Evolutionary conservation across 2,797 vertebrate genomes (phyloP), one percentile per base, ranked within the genome.

Genomic region (Gadopsis marmoratus): DNA sequence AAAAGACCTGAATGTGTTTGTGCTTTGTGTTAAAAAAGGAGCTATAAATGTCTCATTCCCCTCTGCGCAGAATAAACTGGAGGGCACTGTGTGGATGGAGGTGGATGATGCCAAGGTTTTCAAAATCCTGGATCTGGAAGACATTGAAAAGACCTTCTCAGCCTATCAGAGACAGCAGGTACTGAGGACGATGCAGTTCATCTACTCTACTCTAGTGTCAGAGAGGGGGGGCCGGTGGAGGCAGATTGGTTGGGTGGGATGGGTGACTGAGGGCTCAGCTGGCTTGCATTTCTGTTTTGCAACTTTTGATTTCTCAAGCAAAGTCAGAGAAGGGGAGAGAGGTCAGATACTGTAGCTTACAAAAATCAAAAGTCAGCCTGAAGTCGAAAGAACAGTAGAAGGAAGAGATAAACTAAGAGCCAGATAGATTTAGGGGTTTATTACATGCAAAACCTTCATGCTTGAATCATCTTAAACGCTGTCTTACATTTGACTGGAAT

Each of bases 91-190:
- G 17, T 99, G 98, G 98, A 95, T 95, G 1, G 96, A 97, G 1
- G 95, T 99, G 65, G 98, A 99, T 67, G 98, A 99, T 23, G 55
- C 91, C 51, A 97, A 94, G 87, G 98, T 99, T 71, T 99, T 97
- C 85, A 98, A 98, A 94, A 89, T 98, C 88, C 94, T 99, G 83
- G 98, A 99, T 88, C 96, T 99, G 0, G 96, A 96, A 84, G 98
- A 99, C 89, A 95, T 99, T 53, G 98, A 99, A 87, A 97, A 97
- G 90, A 99, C 97, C 0, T 99, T 99, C 93, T 99, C 98, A 0
- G 98, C 98, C 83, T 99, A 99, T 94, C 98, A 99, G 95, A 97
- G 98, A 91, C 98, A 99, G 90, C 98, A 99, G 98, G 98, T 99
- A 97, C 90, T 59, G 77, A 71, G 48, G 39, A 51, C 1, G 19